Evolutionary conservation across 1,140 invertebrate species (phyloP), one percentile per base, ranked within the genome.

Genomic region (Nixonia krombeini): DNA sequence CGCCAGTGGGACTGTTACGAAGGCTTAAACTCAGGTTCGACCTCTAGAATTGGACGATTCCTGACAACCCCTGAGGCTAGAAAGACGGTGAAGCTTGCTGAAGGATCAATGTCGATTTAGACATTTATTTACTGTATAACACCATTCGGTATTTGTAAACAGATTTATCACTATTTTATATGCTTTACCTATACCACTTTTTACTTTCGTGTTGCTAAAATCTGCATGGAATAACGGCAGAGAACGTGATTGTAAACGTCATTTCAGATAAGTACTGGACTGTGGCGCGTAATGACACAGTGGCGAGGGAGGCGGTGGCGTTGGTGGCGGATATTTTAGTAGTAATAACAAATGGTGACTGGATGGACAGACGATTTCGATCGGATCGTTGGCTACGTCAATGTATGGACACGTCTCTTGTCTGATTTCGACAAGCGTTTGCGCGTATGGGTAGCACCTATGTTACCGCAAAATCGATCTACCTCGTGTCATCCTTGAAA

Each of bases 401-500:
- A 25, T 21, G 29, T 40, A 15, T 12, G 52, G 41, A 41, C 41
- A 33, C 47, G 38, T 52, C 49, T 52, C 47, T 13, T 21, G 21
- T 4, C 21, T 28, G 28, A 62, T 53, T 41, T 25, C 35, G 31
- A 46, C 50, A 18, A 53, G 37, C 49, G 44, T 42, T 53, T 47
- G 58, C 28, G 29, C 58, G 44, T 62, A 62, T 46, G 49, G 42
- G 29, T 44, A n/a, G n/a, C n/a, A 47, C 47, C 33, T 62, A 62
- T 53, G 58, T 45, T 49, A 53, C 33, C 58, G 44, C 52, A 62
- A 62, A 62, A 62, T 62, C 58, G 58, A 62, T 62, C 58, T 49
- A 62, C 50, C 58, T 35, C 51, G 53, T 63, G 59, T 55, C 59
- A 63, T 46, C 61, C 52, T 64, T 45, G 46, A 52, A 56, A 64